A percentile compares a stretch with the other conserved stretches of the same genome.
These are phyloP conservation scores for Thalassarche chlororhynchos DNA, from an alignment of 2,113 vertebrate species.

Conservation along the genomic window DNA sequence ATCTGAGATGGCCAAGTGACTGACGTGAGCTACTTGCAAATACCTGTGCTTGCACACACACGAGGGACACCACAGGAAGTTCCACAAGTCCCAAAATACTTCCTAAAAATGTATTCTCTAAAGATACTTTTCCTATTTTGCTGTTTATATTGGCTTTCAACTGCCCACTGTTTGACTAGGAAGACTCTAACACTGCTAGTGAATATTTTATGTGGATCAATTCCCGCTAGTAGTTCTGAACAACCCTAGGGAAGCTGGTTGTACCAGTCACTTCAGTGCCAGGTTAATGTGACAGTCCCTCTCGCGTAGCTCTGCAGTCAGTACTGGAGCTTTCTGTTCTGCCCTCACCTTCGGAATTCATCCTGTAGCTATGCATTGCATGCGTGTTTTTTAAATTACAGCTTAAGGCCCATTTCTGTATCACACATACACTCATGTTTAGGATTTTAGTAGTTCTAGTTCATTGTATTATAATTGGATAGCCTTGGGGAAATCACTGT, in stretches of 20 bases:
- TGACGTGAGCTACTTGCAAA: rapidly evolving
- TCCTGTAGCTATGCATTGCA: rapidly evolving
- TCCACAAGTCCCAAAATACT: not conserved
- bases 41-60: rapidly evolving
- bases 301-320: rapidly evolving
- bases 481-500: not conserved
- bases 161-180: not conserved
- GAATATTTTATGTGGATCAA: not conserved
- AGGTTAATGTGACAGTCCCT: not conserved
- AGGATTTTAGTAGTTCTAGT: not conserved
- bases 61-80: not conserved
- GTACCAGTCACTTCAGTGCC: not conserved
- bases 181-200: not conserved
- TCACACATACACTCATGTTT: not conserved
- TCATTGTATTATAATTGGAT: not conserved
- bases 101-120: not conserved
- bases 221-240: not conserved
- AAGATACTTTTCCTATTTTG: not conserved
- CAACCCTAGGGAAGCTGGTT: not conserved
- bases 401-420: not conserved
- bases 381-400: not conserved
- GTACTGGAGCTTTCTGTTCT: not conserved
- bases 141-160: not conserved
- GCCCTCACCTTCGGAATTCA: not conserved
- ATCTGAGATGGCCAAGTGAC: not conserved